Evolutionary conservation across 2,113 vertebrate genomes (phyloP).

Genomic region (Australoheros scitulus): DNA sequence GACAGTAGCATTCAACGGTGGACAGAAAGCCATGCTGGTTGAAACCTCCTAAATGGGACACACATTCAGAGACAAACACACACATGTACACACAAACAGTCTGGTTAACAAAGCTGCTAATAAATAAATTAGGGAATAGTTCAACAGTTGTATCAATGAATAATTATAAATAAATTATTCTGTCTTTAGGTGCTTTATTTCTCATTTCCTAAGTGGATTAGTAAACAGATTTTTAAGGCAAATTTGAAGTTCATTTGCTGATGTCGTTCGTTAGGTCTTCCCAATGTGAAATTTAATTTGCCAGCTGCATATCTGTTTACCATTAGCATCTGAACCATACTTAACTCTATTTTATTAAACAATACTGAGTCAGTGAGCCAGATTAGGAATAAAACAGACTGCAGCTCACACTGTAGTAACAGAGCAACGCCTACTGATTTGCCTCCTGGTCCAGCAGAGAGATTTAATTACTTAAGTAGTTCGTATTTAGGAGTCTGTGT

Average conservation of each 20-base stretch:
- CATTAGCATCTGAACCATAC: neutral
- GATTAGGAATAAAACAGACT: neutral
- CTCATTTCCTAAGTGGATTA: neutral
- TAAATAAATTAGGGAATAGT: neutral
- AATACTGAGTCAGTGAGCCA: neutral
- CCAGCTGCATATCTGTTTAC: slow-evolving; percentile 4
- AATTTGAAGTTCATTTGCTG: neutral
- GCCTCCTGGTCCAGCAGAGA: neutral
- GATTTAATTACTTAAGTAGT: neutral
- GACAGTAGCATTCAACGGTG: slow-evolving; percentile 81
- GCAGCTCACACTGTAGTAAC: neutral
- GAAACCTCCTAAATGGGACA: slow-evolving; percentile 77
- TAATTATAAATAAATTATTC: neutral
- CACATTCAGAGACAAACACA: neutral
- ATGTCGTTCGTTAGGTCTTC: neutral
- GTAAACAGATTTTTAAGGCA: neutral
- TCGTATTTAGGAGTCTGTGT: neutral
- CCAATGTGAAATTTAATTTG: slow-evolving; percentile 6
- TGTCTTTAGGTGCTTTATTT: neutral
- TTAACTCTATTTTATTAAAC: neutral
- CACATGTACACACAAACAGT: neutral
- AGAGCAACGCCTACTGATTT: neutral
- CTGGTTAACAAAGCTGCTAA: slow-evolving; percentile 9
- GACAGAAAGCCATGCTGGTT: slow-evolving; percentile 83
- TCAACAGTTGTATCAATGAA: neutral